A percentile compares a stretch with the other conserved stretches of the same genome.
Evolutionary conservation across 2,888 invertebrate genomes (phyloP).

Genomic region (Lasioglossum malachurum): DNA sequence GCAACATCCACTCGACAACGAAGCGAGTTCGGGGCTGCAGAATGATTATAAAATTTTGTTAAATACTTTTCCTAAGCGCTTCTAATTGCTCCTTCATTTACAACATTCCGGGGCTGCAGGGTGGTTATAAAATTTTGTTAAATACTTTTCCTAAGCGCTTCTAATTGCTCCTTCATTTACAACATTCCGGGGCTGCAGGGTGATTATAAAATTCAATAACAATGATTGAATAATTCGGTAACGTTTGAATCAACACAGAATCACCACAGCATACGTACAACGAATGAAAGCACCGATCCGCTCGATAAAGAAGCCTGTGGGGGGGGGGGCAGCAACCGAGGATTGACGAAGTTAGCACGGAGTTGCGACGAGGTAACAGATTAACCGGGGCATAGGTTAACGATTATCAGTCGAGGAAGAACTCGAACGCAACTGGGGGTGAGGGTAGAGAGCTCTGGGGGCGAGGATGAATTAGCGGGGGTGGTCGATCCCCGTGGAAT

Average conservation of each 20-base stretch:
- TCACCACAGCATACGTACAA: too few species aligned
- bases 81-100: too few species aligned
- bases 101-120: too few species aligned
- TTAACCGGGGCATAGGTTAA: conserved; percentile 38
- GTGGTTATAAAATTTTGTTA: too few species aligned
- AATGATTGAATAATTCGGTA: too few species aligned
- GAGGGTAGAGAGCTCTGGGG: background rate
- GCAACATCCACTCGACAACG: background rate
- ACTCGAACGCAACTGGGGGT: background rate
- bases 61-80: too few species aligned
- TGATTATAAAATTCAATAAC: too few species aligned
- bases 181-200: too few species aligned
- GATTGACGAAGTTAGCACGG: background rate
- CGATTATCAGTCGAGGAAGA: conserved; percentile 36
- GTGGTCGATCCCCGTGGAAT: conserved; percentile 31
- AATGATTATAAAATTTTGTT: too few species aligned
- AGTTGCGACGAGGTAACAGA: conserved; percentile 15
- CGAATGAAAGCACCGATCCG: background rate
- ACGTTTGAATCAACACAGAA: too few species aligned
- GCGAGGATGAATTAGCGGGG: conserved; percentile 10
- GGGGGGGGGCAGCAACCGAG: background rate
- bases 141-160: too few species aligned
- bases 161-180: too few species aligned
- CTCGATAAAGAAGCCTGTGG: background rate
- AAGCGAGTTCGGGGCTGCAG: background rate